Percentiles rank a stretch among this genome's conserved stretches.
Evolutionary conservation across 2,888 invertebrate genomes (phyloP).

Genomic region (Drosophila formosana): DNA sequence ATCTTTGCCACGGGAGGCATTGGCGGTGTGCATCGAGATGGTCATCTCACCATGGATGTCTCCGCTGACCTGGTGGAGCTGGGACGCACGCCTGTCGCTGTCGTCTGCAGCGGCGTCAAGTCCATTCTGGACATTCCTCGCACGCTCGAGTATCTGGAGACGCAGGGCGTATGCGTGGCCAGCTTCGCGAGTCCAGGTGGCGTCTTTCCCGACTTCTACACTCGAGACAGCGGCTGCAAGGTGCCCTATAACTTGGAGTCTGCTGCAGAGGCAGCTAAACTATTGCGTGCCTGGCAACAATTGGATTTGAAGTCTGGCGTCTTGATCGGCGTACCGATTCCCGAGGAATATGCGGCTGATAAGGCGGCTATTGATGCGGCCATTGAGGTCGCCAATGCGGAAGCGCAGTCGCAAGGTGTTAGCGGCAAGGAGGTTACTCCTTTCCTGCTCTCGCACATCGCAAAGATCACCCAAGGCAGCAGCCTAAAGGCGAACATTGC

Average conservation of each 20-base stretch:
- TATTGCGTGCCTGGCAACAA: conserved; percentile 87
- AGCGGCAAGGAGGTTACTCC: conserved; percentile 96
- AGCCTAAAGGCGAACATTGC: conserved; percentile 95
- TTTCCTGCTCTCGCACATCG: conserved; percentile 92
- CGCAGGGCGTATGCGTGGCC: conserved; percentile 96
- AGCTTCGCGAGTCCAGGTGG: conserved; percentile 88
- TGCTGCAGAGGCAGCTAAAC: conserved; percentile 89
- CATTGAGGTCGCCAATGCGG: conserved; percentile 89
- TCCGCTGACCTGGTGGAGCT: conserved; percentile 98
- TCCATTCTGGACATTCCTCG: conserved; percentile 97
- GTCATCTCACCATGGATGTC: conserved; percentile 94
- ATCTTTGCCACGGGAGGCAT: conserved; percentile 97
- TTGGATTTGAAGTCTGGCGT: conserved; percentile 90
- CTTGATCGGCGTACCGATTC: conserved; percentile 96
- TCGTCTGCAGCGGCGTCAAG: conserved; percentile 98
- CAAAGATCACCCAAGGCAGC: conserved; percentile 91
- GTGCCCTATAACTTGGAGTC: conserved; percentile 90
- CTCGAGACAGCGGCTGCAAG: conserved; percentile 89
- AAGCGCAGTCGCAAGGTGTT: conserved; percentile 88
- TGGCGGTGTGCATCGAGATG: conserved; percentile 96
- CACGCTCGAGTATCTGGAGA: conserved; percentile 98
- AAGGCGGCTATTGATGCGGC: conserved; percentile 88
- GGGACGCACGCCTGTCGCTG: conserved; percentile 93
- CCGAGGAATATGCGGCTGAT: conserved; percentile 87
- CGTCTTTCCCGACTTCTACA: conserved; percentile 98